Conservation (phyloP, 2,888 invertebrate species). For the Protodeltote pygarga region DNA sequence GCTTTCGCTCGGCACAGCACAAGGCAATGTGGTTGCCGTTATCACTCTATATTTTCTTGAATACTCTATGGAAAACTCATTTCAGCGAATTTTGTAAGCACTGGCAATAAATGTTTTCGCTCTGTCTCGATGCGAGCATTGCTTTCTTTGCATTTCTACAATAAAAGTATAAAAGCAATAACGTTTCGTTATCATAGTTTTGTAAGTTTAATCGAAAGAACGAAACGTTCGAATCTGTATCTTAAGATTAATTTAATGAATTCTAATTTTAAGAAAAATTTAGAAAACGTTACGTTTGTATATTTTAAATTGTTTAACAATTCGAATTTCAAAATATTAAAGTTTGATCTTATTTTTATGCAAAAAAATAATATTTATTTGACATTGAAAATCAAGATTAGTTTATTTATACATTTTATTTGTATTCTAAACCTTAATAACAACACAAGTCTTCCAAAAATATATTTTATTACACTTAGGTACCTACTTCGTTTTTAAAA, state of each 20-base stretch:
- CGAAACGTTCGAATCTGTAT: constrained; percentile 13
- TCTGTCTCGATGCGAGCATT: too few relatives aligned
- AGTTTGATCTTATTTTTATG: constrained; percentile 6
- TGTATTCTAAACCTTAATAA: constrained; percentile 7
- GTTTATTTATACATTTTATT: constrained; percentile 8
- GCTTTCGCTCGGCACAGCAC: too few relatives aligned
- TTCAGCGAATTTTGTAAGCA: too few relatives aligned
- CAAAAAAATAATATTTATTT: constrained; percentile 14
- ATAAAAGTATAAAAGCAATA: constrained; percentile 26
- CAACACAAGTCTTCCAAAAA: constrained; percentile 40
- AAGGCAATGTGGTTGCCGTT: too few relatives aligned
- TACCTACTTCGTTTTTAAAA: too few relatives aligned
- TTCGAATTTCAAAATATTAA: neutral
- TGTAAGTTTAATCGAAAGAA: constrained; percentile 9
- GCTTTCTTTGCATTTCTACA: constrained; percentile 21
- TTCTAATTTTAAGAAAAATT: constrained; percentile 16
- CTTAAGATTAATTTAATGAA: constrained; percentile 7
- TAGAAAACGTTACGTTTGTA: constrained; percentile 2
- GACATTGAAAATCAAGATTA: neutral
- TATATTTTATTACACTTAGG: too few relatives aligned
- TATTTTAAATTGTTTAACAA: constrained; percentile 9
- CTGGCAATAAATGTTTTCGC: too few relatives aligned
- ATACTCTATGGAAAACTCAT: too few relatives aligned
- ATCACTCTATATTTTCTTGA: too few relatives aligned
- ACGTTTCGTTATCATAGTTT: constrained; percentile 14